Percentiles rank a stretch among this genome's conserved stretches.
phyloP scores from a whole-genome alignment of 2,113 vertebrate species.

The Pogona vitticeps region DNA sequence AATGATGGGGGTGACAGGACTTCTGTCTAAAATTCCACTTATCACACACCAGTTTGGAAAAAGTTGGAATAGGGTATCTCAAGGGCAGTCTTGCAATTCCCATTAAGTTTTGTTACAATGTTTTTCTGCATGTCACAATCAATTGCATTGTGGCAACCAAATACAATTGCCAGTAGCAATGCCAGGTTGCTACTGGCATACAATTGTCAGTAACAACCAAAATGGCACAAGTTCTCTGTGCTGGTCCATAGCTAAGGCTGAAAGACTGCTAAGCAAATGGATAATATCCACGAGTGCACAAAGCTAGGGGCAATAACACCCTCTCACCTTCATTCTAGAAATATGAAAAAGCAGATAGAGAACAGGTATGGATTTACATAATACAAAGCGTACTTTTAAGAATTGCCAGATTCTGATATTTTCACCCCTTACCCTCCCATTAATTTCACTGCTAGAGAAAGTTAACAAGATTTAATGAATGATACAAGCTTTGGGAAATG shows the following conservation, averaged over 20 bases:
- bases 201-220: too few relatives aligned
- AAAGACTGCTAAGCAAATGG: background rate
- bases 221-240: background rate
- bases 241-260: background rate
- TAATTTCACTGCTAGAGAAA: background rate
- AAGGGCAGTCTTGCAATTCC: background rate
- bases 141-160: background rate
- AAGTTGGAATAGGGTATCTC: background rate
- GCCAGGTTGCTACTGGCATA: too few relatives aligned
- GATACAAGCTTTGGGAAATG: background rate
- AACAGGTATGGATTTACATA: background rate
- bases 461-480: background rate
- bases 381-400: background rate
- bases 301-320: background rate
- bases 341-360: background rate
- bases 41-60: background rate
- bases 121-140: background rate
- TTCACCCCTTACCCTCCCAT: background rate
- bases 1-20: background rate
- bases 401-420: background rate
- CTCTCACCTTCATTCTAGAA: background rate
- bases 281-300: background rate
- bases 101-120: background rate
- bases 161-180: background rate
- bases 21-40: too few relatives aligned